phyloP scores from a whole-genome alignment of 2,797 vertebrate species.

The Phrynocephalus vlangalii region DNA sequence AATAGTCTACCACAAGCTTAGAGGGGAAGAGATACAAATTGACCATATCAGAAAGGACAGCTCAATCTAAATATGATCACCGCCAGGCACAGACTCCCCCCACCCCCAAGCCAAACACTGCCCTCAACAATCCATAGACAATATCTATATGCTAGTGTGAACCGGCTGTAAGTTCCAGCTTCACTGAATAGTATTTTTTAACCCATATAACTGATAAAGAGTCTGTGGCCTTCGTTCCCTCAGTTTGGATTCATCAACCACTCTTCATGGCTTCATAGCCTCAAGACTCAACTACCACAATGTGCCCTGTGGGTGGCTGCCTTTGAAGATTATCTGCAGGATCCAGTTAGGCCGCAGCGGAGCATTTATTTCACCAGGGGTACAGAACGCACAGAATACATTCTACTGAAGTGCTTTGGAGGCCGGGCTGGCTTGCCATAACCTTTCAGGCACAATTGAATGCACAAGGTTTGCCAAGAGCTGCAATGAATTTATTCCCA shows the following conservation, averaged over 20 bases:
- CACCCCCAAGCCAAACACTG: no score
- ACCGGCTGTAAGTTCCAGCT: background rate
- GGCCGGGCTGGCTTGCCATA: background rate
- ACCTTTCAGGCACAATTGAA: background rate
- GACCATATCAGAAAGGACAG: no score
- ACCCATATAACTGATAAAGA: background rate
- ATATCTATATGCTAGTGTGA: no score
- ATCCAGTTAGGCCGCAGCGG: constrained; percentile 2
- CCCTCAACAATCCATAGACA: no score
- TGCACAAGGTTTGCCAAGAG: background rate
- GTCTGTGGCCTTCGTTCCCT: background rate
- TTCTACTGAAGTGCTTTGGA: background rate
- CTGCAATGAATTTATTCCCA: background rate
- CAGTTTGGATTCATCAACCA: background rate
- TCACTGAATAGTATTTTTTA: background rate
- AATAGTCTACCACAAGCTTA: no score
- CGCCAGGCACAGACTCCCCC: no score
- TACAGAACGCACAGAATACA: background rate
- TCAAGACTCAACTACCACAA: constrained; percentile 5
- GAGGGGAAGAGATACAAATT: no score
- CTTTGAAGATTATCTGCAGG: constrained; percentile 27
- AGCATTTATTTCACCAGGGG: background rate
- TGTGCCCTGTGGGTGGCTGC: constrained; percentile 1
- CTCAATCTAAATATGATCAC: no score
- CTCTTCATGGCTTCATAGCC: constrained; percentile 11